Evolutionary conservation across 2,797 vertebrate genomes (phyloP), one percentile per base, ranked within the genome.

Genomic region (Diglossa cyanea): DNA sequence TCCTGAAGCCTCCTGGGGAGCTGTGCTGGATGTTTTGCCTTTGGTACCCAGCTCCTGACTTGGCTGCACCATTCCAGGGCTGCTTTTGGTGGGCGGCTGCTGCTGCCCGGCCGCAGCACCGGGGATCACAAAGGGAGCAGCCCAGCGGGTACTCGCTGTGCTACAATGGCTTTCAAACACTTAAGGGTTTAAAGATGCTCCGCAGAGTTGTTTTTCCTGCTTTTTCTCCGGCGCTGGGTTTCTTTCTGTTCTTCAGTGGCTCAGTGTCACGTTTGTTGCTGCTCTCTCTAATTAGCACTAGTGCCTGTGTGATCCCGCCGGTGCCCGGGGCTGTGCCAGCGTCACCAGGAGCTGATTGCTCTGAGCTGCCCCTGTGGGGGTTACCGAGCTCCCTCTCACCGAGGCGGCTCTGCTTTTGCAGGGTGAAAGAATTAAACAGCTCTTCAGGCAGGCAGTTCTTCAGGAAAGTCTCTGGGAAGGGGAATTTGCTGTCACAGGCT

Each of bases 281-380:
- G 33, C 61, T 47, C 26, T 55, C 39, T 88, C 9, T 71, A 53
- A 85, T 74, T 50, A 60, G 51, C 63, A 20, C 4, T 5, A 20
- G 53, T 31, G 55, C 17, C 40, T 42, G 67, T 39, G 63, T 25
- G 80, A 85, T 57, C 42, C 71, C 15, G 42, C 23, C 2, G 7
- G 7, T 44, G 75, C 67, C 6, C 14, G 39, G 54, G 72, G 55
- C 63, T 87, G 68, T 28, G 44, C 25, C 13, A 13, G 48, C 0
- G 0, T 14, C 31, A 2, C 2, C 4, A 20, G 31, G 1, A 8
- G 1, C 8, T 25, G 51, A 11, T 24, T 54, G 79, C 35, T 70
- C 63, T 40, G 35, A 40, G 58, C 17, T 47, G 33, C 23, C 16
- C 12, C n/a, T 50, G 13, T 6, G 33, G 21, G 23, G 30, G 30